These are phyloP conservation scores for Herpetotheres cachinnans DNA, from an alignment of 2,113 vertebrate species.

Conservation along the genomic window DNA sequence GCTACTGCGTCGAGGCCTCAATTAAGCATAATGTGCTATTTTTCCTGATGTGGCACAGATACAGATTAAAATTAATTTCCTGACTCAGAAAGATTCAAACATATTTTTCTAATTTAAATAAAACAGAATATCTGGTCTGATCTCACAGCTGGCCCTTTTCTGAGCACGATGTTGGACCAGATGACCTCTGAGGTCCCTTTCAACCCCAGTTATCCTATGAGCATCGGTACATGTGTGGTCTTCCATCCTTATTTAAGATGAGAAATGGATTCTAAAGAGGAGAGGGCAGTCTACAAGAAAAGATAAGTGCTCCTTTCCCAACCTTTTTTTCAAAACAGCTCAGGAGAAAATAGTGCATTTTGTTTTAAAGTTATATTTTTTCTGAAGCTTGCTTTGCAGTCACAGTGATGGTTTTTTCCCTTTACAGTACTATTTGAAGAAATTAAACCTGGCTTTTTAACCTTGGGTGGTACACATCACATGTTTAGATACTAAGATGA, in stretches of 20 bases:
- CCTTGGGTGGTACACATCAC: background rate
- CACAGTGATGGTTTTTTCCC: background rate
- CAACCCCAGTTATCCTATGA: background rate
- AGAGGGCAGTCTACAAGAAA: background rate
- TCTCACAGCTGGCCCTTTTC: background rate
- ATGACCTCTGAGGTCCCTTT: background rate
- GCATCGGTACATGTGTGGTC: background rate
- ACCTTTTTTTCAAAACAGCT: background rate
- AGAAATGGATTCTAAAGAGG: background rate
- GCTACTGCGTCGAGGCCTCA: fast-evolving
- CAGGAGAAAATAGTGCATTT: background rate
- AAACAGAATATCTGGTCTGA: background rate
- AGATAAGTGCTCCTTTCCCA: background rate
- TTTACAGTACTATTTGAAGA: background rate
- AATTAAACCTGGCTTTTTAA: background rate
- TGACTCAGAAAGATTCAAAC: background rate
- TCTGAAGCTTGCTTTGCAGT: background rate
- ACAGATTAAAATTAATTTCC: background rate
- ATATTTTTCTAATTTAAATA: background rate
- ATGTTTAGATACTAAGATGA: background rate
- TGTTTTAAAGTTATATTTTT: background rate
- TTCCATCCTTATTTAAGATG: background rate
- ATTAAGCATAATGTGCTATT: background rate
- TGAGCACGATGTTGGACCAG: background rate
- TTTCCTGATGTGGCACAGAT: background rate